Base-by-base conservation (phyloP, 2,888 invertebrate species). In the Endotricha flammealis region DNA sequence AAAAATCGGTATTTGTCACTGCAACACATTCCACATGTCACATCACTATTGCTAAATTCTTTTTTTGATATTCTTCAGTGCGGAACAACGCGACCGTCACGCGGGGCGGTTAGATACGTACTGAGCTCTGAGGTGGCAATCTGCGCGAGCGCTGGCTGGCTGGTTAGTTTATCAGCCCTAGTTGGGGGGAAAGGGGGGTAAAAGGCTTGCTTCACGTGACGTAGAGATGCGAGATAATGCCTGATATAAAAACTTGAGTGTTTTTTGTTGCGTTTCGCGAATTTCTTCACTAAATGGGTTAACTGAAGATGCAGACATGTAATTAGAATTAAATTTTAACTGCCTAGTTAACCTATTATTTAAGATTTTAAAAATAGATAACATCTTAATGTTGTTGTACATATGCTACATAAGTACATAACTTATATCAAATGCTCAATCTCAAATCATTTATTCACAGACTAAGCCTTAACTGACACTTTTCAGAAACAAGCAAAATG, bases 121-220 rank as follows among this genome's bases (percentile, higher is more conserved):
- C 20, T 16, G 16, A 16, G n/a, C n/a, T n/a, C 85, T 85, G 75
- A 74, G 73, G 70, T 62, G 58, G 64, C 62, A 51, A 53, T 62
- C 48, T 79, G 83, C 83, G 85, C 82, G 51, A 54, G 80, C 82
- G 83, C 70, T 59, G 70, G 13, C 64, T 57, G 50, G 62, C 57
- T 63, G n/a, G 57, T 60, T 57, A 64, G 69, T 71, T 85, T 85
- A 85, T 85, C 85, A 85, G 80, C 72, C 74, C 80, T 76, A 65
- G 61, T 55, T 61, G 75, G 75, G 72, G 63, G 58, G 63, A 62
- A 66, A 65, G 65, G 64, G 71, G 62, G 70, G 73, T 76, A 77
- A 82, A 82, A 81, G 78, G 66, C 69, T 61, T 53, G 65, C 80
- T 78, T 79, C 80, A 85, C 75, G 65, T 51, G 43, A 72, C 80